Evolutionary conservation across 1,140 invertebrate genomes (phyloP), one percentile per base, ranked within the genome.

Genomic region (Ridgeia piscesae): DNA sequence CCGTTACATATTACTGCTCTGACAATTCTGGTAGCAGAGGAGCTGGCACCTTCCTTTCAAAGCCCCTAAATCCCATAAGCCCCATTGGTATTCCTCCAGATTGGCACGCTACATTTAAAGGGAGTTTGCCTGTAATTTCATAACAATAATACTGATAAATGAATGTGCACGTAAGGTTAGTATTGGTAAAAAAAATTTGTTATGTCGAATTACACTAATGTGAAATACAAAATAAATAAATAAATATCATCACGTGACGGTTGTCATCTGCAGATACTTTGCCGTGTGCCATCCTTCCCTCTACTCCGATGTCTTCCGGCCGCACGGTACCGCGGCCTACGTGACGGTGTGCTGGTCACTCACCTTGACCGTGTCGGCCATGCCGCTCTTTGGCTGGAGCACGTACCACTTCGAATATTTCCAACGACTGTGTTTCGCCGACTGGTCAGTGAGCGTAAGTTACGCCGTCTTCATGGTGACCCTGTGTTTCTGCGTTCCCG

Each of bases 221-320:
- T n/a, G n/a, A n/a, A n/a, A n/a, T n/a, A n/a, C n/a, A n/a, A n/a
- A n/a, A n/a, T n/a, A n/a, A n/a, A n/a, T n/a, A n/a, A n/a, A n/a
- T n/a, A 42, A 42, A 42, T 42, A 21, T 77, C 58, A 77, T 21
- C 58, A 77, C 11, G 58, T 77, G 58, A 21, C 17, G 58, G 11
- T 9, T 77, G 58, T 77, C 48, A 50, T 89, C 35, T 90, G 34
- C n/a, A 90, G 89, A n/a, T 90, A 90, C n/a, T 34, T 90, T 35
- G 88, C 50, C 88, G 89, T 93, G 50, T 93, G 50, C 92, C 35
- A 88, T 92, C 33, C 88, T 91, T 91, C 31, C 31, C 77, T 35
- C 4, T 89, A 31, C 34, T 4, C 77, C 2, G 34, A 31, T 31
- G 35, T 0, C 33, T 77, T 89, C 77, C 35, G 50, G 17, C 48